Percentiles rank a stretch among this genome's conserved stretches.
Evolutionary conservation across 2,797 vertebrate genomes (phyloP).

Genomic region (Microctenopoma steveboyesi): DNA sequence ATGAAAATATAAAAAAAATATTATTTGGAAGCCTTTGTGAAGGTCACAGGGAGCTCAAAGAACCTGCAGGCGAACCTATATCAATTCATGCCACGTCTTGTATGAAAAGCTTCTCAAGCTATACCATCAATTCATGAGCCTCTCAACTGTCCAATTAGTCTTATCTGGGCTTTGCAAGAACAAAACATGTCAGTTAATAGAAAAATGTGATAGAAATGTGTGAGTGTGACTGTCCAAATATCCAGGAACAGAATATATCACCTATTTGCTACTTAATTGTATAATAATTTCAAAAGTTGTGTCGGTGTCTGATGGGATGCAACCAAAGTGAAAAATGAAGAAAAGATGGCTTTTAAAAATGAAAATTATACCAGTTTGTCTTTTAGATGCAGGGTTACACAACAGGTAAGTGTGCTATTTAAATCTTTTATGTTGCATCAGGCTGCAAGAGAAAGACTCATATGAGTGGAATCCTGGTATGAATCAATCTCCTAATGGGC

Average conservation of each 20-base stretch:
- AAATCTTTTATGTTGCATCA: slow-evolving; percentile 48
- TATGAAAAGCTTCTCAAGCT: slow-evolving; percentile 73
- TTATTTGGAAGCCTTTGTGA: slow-evolving; percentile 51
- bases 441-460: slow-evolving; percentile 44
- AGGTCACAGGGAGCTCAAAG: slow-evolving; percentile 69
- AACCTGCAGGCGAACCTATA: slow-evolving; percentile 62
- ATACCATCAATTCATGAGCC: slow-evolving; percentile 76
- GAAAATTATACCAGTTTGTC: slow-evolving; percentile 58
- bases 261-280: slow-evolving; percentile 77
- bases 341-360: slow-evolving; percentile 76
- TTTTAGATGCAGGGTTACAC: slow-evolving; percentile 33
- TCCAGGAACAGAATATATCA: slow-evolving; percentile 72
- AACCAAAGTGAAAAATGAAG: slow-evolving; percentile 69
- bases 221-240: slow-evolving; percentile 61
- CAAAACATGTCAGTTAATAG: slow-evolving; percentile 76
- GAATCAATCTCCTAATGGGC: slow-evolving; percentile 63
- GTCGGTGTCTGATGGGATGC: slow-evolving; percentile 51
- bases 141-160: slow-evolving; percentile 80
- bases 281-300: slow-evolving; percentile 73
- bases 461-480: slow-evolving; percentile 41
- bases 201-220: slow-evolving; percentile 72
- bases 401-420: slow-evolving; percentile 52
- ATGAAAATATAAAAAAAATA: slow-evolving; percentile 35
- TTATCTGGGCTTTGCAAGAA: slow-evolving; percentile 81
- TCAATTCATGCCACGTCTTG: slow-evolving; percentile 73